These are phyloP conservation scores for Ypsolopha scabrella DNA, from an alignment of 2,888 invertebrate species.

Conservation along the genomic window DNA sequence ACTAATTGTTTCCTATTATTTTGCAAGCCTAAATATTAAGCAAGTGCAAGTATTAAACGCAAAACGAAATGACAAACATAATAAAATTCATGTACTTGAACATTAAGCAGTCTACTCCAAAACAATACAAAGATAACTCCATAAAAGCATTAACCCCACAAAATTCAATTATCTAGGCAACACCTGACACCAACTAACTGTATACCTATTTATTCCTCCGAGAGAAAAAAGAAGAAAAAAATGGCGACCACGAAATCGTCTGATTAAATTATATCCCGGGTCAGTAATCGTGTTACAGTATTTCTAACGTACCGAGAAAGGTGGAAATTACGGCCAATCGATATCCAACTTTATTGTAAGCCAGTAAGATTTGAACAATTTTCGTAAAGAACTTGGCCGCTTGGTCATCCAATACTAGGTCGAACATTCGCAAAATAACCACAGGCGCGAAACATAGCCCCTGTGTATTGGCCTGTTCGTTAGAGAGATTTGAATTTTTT, in stretches of 20 bases:
- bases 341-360: too few species aligned
- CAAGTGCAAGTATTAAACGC: too few species aligned
- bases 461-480: slow-evolving; percentile 60
- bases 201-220: slow-evolving; percentile 1
- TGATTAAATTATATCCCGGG: slow-evolving; percentile 66
- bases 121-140: neutral
- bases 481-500: slow-evolving; percentile 61
- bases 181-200: slow-evolving; percentile 5
- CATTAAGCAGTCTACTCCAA: neutral
- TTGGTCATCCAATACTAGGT: slow-evolving; percentile 54
- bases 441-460: slow-evolving; percentile 48
- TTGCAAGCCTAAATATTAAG: too few species aligned
- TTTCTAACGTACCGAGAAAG: too few species aligned
- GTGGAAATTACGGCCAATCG: too few species aligned
- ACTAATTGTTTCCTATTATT: too few species aligned
- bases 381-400: too few species aligned
- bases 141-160: neutral
- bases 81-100: neutral
- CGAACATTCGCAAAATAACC: slow-evolving; percentile 47
- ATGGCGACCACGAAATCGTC: slow-evolving; percentile 36
- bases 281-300: slow-evolving; percentile 61
- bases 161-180: slow-evolving; percentile 2
- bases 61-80: too few species aligned
- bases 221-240: slow-evolving; percentile 28
- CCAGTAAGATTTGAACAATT: too few species aligned